A percentile compares a stretch with the other conserved stretches of the same genome.
phyloP scores from a whole-genome alignment of 1,140 invertebrate genomes.

The Conus ventricosus region DNA sequence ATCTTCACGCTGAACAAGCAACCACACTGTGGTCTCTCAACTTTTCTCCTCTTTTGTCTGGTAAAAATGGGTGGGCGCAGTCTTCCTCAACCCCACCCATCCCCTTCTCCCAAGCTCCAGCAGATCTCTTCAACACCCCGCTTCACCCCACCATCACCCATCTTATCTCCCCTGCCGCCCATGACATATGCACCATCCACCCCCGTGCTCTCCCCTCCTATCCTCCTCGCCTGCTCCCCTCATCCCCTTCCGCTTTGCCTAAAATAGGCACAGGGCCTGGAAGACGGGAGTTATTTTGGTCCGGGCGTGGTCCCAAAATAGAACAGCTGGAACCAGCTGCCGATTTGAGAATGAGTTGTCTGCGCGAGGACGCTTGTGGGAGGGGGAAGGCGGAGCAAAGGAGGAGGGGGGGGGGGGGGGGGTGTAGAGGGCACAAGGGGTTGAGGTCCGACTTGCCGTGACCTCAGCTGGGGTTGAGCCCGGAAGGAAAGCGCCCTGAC shows the following conservation, averaged over 20 bases:
- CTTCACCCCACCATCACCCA: not conserved
- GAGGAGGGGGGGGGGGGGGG: not conserved
- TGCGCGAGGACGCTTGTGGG: not conserved
- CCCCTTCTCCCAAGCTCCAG: too few species aligned
- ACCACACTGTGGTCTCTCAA: too few species aligned
- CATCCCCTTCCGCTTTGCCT: not conserved
- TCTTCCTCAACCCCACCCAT: too few species aligned
- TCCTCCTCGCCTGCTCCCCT: not conserved
- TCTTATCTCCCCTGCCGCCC: not conserved
- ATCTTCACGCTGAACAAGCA: too few species aligned
- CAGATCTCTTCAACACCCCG: too few species aligned
- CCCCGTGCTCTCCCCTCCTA: not conserved
- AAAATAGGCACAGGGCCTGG: not conserved
- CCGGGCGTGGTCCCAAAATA: not conserved
- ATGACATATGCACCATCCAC: too few species aligned
- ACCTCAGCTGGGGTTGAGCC: too few species aligned
- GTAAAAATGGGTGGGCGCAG: too few species aligned
- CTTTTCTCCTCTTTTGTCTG: too few species aligned
- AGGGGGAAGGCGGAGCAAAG: not conserved
- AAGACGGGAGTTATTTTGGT: not conserved
- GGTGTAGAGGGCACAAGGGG: not conserved
- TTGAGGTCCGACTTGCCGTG: too few species aligned
- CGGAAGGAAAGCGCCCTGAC: too few species aligned
- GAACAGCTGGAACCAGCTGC: slow-evolving; percentile 9
- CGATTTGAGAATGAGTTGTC: not conserved